phyloP scores from a whole-genome alignment of 2,113 vertebrate genomes.

The Elanus axillaris region DNA sequence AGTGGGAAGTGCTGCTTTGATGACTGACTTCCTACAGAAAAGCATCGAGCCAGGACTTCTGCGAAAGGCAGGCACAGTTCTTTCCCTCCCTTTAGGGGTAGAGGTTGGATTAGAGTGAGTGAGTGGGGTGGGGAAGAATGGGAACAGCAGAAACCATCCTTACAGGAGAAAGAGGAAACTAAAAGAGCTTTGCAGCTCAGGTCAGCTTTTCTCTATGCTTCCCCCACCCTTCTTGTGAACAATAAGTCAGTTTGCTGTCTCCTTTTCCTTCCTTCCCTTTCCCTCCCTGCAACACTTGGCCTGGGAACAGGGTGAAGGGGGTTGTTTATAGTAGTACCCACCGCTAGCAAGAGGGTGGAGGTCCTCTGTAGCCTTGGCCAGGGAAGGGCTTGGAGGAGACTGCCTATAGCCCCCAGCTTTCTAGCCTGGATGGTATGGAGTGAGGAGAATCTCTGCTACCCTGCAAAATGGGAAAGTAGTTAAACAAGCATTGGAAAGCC shows the following conservation, averaged over 20 bases:
- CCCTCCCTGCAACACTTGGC: not conserved
- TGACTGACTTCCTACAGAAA: not conserved
- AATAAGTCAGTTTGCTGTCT: slow-evolving; percentile 10
- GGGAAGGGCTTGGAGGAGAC: not conserved
- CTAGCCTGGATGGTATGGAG: not conserved
- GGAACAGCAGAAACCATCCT: not conserved
- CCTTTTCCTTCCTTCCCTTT: slow-evolving; percentile 31
- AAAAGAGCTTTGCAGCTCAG: not conserved
- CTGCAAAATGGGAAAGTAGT: not conserved
- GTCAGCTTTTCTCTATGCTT: not conserved
- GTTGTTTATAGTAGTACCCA: not conserved
- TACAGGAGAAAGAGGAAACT: not conserved
- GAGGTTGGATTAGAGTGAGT: not conserved
- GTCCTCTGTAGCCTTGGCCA: not conserved
- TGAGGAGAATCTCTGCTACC: not conserved
- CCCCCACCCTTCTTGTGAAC: not conserved
- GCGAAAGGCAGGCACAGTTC: not conserved
- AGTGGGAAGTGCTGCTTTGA: not conserved
- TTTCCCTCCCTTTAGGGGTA: not conserved
- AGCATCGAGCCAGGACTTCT: not conserved
- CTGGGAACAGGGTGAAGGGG: not conserved
- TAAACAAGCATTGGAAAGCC: not conserved
- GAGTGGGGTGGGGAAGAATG: not conserved
- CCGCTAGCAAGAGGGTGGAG: not conserved
- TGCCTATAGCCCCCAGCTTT: not conserved